Percentiles rank a stretch among this genome's conserved stretches.
phyloP scores from a whole-genome alignment of 2,888 invertebrate species.

The Ophioninae sp. region DNA sequence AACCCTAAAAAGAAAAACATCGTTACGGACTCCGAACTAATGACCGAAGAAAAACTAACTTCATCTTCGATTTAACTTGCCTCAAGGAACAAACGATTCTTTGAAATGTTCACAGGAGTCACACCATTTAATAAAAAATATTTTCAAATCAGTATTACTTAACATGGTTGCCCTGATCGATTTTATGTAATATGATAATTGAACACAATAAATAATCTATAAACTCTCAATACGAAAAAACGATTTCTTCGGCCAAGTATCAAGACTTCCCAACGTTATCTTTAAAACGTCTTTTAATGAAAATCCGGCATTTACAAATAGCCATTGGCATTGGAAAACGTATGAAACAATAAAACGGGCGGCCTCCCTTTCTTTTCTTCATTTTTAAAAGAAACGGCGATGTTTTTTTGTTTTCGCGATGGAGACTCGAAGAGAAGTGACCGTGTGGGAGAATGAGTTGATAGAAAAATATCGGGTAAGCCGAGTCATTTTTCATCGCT shows the following conservation, averaged over 20 bases:
- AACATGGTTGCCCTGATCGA: too few relatives aligned
- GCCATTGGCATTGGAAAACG: neutral
- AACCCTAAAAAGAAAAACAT: too few relatives aligned
- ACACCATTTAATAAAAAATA: too few relatives aligned
- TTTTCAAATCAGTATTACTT: too few relatives aligned
- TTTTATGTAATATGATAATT: too few relatives aligned
- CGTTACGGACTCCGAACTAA: too few relatives aligned
- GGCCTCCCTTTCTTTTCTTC: neutral
- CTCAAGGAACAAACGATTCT: too few relatives aligned
- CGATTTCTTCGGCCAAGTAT: neutral
- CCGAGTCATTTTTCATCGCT: conserved; percentile 57
- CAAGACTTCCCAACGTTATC: neutral
- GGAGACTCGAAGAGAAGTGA: neutral
- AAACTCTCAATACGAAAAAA: neutral
- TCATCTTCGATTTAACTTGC: too few relatives aligned
- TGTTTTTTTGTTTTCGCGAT: neutral
- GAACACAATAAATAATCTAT: neutral
- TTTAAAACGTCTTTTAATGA: neutral
- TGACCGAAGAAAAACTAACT: too few relatives aligned
- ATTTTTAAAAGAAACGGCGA: neutral
- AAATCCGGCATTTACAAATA: neutral
- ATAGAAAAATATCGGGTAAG: conserved; percentile 41
- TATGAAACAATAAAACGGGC: neutral
- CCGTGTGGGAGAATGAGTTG: conserved; percentile 8
- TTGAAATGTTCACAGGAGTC: too few relatives aligned